Evolutionary conservation across 2,888 invertebrate species (phyloP).

Genomic region (Azorinus chamasolen): DNA sequence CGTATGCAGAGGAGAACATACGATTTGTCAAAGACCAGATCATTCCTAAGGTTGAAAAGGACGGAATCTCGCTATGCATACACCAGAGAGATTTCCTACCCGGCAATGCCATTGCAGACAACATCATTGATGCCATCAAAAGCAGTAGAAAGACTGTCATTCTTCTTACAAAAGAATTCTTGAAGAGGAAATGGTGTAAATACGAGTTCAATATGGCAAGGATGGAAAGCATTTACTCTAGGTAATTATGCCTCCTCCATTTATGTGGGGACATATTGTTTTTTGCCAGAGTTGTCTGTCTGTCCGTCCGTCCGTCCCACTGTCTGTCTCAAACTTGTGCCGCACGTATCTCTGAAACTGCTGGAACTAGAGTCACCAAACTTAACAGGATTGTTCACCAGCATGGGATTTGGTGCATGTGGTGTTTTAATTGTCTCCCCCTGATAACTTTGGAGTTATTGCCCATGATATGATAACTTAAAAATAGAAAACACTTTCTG

Average conservation of each 20-base stretch:
- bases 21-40: slow-evolving; percentile 27
- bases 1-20: slow-evolving; percentile 49
- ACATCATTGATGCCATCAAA: slow-evolving; percentile 64
- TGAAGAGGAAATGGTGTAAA: slow-evolving; percentile 66
- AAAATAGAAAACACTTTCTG: too few species aligned
- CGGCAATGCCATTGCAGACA: slow-evolving; percentile 61
- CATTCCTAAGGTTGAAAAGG: slow-evolving; percentile 19
- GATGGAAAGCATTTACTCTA: slow-evolving; percentile 60
- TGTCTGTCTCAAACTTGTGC: too few species aligned
- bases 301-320: too few species aligned
- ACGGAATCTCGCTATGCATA: slow-evolving; percentile 59
- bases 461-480: too few species aligned
- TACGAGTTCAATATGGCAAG: slow-evolving; percentile 71
- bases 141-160: slow-evolving; percentile 66
- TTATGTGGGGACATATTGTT: too few species aligned
- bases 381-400: too few species aligned
- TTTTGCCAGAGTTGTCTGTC: too few species aligned
- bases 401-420: neutral
- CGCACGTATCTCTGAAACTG: too few species aligned
- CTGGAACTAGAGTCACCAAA: too few species aligned
- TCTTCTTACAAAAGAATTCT: slow-evolving; percentile 57
- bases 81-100: slow-evolving; percentile 68
- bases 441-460: too few species aligned
- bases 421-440: too few species aligned
- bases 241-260: too few species aligned